Conservation (phyloP, 2,797 vertebrate species). For the Clarias laeviceps region DNA sequence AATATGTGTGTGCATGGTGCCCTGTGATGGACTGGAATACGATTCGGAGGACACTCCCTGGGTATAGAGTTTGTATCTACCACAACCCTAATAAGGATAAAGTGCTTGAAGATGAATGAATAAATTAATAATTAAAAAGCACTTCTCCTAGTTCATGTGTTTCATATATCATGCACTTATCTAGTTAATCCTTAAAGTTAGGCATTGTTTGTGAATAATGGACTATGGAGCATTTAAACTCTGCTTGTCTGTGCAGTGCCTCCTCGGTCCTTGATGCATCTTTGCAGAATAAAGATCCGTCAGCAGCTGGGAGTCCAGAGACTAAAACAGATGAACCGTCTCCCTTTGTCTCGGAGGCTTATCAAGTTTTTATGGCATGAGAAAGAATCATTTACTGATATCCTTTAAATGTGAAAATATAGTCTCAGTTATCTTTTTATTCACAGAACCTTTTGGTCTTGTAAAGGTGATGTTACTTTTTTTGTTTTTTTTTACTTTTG, state of each 20-base stretch:
- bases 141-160: too few relatives aligned
- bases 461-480: not conserved
- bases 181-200: not conserved
- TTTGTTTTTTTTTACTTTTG: not conserved
- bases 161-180: not conserved
- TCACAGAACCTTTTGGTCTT: not conserved
- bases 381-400: slow-evolving; percentile 13
- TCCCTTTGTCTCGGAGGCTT: slow-evolving; percentile 81
- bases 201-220: not conserved
- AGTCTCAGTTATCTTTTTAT: too few relatives aligned
- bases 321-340: slow-evolving; percentile 70
- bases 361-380: slow-evolving; percentile 75
- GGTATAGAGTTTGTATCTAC: not conserved
- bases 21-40: not conserved
- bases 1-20: not conserved
- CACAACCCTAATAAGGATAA: not conserved
- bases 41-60: not conserved
- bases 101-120: not conserved
- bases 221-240: not conserved
- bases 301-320: slow-evolving; percentile 73
- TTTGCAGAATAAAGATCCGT: slow-evolving; percentile 83
- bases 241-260: slow-evolving; percentile 70
- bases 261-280: slow-evolving; percentile 82
- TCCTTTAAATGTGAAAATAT: not conserved
- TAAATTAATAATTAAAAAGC: not conserved